Base-by-base conservation (phyloP, 2,113 vertebrate genomes). In the Limnothrissa miodon region DNA sequence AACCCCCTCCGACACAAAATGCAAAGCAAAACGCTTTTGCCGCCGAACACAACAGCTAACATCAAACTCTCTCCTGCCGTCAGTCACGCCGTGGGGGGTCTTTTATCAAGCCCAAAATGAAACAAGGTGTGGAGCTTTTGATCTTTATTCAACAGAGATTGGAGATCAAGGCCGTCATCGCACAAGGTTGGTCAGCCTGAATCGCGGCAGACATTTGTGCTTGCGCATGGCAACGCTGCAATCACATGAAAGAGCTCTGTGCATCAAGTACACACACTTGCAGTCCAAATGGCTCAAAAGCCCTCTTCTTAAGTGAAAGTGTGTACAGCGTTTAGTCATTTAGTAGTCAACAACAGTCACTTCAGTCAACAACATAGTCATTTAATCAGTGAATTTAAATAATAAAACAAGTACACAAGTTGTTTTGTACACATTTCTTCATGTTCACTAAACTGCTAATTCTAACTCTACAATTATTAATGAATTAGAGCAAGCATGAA, bases 121-220 rank as follows among this genome's bases (percentile, higher is more conserved):
- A 48, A 87, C 79, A 70, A 45, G 81, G 79, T 48, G 56, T 81
- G 66, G 42, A 46, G 36, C 11, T 56, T 81, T 83, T 85, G 51
- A 83, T 85, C 78, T 83, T 87, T 83, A 53, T 56, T 84, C 84
- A 45, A 86, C 53, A 45, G 11, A 66, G 53, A 45, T 36, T 59
- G 59, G 39, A 78, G 78, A 82, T 79, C 74, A 82, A 82, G 84
- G 23, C n/a, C 29, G 48, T 33, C 81, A 80, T 78, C 7, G 39
- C n/a, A 48, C 56, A 74, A 80, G 78, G 56, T 80, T 7, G 83
- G 78, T 70, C 83, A 84, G 56, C 53, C 79, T 39, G 53, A 84
- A 80, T 33, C 42, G 70, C 21, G 19, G 39, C 29, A 45, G 45
- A 80, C 79, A n/a, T 4, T 7, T 59, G 25, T 29, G 44, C 39